Evolutionary conservation across 2,888 invertebrate species (phyloP).

Genomic region (Tinea trinotella): DNA sequence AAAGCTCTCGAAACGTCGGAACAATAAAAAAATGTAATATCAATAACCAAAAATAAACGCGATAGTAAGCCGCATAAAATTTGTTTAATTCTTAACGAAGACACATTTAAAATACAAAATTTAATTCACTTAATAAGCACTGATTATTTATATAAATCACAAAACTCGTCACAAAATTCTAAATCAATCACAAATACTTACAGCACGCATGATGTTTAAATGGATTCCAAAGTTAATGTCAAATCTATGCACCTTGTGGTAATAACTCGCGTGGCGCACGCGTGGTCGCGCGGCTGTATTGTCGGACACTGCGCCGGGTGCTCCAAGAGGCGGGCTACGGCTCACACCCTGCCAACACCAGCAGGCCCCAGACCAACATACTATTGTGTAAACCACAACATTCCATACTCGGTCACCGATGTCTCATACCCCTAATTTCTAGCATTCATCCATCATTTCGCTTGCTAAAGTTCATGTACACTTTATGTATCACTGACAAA

Average conservation of each 20-base stretch:
- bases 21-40: no score
- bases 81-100: no score
- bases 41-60: no score
- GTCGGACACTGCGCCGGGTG: conserved; percentile 28
- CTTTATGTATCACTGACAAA: background rate
- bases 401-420: conserved; percentile 4
- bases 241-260: conserved; percentile 6
- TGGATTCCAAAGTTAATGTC: conserved; percentile 10
- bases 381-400: conserved; percentile 10
- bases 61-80: no score
- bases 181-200: conserved; percentile 35
- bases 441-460: background rate
- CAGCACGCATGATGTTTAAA: conserved; percentile 43
- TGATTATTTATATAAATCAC: no score
- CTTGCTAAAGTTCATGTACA: background rate
- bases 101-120: no score
- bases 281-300: conserved; percentile 35
- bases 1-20: no score
- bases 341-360: conserved; percentile 3
- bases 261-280: conserved; percentile 33
- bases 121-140: no score
- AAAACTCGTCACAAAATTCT: no score
- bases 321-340: background rate
- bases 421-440: conserved; percentile 6
- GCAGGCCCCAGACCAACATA: conserved; percentile 5